Percentiles rank a stretch among this genome's conserved stretches.
Conservation (phyloP, 2,888 invertebrate genomes). For the Pterobdella sp. region DNA sequence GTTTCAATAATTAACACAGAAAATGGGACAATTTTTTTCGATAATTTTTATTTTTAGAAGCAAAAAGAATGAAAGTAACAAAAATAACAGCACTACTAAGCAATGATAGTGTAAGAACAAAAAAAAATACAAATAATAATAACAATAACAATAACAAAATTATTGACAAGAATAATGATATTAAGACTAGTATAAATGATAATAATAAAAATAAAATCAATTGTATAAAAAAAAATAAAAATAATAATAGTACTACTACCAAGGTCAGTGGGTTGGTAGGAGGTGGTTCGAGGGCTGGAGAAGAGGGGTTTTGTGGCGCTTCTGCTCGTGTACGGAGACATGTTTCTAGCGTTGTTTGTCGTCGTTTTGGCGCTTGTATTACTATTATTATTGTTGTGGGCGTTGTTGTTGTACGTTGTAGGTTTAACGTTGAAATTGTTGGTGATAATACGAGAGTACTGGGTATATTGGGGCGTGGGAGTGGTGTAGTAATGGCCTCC, state of each 20-base stretch:
- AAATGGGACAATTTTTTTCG: neutral
- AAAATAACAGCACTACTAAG: too few species aligned
- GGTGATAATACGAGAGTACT: neutral
- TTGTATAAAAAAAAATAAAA: too few species aligned
- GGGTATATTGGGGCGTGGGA: neutral
- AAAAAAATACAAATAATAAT: too few species aligned
- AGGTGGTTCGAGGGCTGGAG: slow-evolving; percentile 12
- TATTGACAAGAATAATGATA: too few species aligned
- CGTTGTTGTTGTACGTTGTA: neutral
- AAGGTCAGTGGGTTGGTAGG: slow-evolving; percentile 20
- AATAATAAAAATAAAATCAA: too few species aligned
- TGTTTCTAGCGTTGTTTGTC: neutral
- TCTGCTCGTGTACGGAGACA: neutral
- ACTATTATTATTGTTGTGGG: slow-evolving; percentile 3
- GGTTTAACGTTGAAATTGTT: neutral
- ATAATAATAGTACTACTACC: too few species aligned
- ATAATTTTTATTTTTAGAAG: too few species aligned
- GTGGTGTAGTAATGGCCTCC: neutral
- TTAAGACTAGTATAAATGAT: too few species aligned
- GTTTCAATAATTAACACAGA: neutral
- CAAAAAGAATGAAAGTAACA: too few species aligned
- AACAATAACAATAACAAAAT: too few species aligned
- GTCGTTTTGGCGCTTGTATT: neutral
- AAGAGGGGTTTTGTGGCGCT: neutral
- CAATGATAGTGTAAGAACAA: too few species aligned